Evolutionary conservation across 1,140 invertebrate species (phyloP), one percentile per base, ranked within the genome.

Genomic region (Drosophila lowei): DNA sequence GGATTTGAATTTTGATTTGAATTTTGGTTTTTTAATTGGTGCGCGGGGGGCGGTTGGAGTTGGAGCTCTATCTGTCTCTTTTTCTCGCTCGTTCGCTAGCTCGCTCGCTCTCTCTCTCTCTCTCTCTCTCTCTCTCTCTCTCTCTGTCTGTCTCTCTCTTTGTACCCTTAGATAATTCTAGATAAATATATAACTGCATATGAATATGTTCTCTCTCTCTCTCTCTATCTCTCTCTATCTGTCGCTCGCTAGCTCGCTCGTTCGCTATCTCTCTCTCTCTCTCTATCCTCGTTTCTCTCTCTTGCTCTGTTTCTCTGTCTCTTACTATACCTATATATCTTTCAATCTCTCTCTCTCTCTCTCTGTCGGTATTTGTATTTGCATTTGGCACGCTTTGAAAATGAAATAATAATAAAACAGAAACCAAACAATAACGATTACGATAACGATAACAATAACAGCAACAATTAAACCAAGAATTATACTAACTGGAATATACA

Each of bases 301-400:
- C 18, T 66, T 30, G 43, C 56, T 59, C 46, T 62, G 16, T 30
- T 43, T 54, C 9, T 61, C 25, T 21, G 18, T 49, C 44, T 61
- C 34, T 16, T 28, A 28, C 56, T 49, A 4, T 61, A 16, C 41
- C 44, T 30, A n/a, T 61, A 25, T 44, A 49, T 54, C 64, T 68
- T 9, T 38, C 42, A 34, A 25, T 68, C 11, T 42, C 49, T 55
- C 70, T 72, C 30, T 67, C 30, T 52, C 25, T 77, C 30, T 71
- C 25, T 55, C 59, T 60, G 30, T 77, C 74, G 81, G 83, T 88
- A 78, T 75, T 71, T 86, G 81, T 79, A 49, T 18, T 49, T 70
- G 66, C 66, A 70, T 70, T 70, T 70, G 64, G 81, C 83, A 88
- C 81, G 81, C 74, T 80, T 79, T 67, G 21, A 67, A 64, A 42